Conservation (phyloP, 2,888 invertebrate genomes). For the Priocnemis perturbator region DNA sequence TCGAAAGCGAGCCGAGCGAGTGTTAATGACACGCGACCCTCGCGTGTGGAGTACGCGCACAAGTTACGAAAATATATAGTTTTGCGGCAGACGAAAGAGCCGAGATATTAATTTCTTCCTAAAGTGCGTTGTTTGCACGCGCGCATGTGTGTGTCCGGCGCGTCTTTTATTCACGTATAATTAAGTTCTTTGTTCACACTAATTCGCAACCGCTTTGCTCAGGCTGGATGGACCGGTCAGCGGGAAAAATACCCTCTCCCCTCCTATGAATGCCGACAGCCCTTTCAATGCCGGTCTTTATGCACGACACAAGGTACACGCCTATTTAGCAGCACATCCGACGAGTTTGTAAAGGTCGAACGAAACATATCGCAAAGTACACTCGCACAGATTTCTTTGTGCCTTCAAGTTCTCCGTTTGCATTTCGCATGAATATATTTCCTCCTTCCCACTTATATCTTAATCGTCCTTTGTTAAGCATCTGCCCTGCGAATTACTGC, state of each 20-base stretch:
- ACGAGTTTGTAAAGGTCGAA: conserved; percentile 23
- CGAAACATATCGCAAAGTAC: conserved; percentile 24
- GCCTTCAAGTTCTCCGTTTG: conserved; percentile 1
- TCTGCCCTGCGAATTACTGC: conserved; percentile 37
- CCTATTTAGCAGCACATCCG: conserved; percentile 47
- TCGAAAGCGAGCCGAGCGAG: too few relatives aligned
- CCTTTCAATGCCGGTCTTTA: conserved; percentile 49
- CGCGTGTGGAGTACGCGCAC: too few relatives aligned
- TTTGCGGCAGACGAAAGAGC: neutral
- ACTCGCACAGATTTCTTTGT: conserved; percentile 19
- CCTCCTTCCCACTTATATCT: neutral
- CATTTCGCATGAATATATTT: conserved; percentile 9
- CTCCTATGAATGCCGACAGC: conserved; percentile 37
- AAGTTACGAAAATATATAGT: neutral
- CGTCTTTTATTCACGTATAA: conserved; percentile 36
- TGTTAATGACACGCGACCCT: too few relatives aligned
- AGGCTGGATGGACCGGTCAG: conserved; percentile 40
- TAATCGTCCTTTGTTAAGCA: neutral
- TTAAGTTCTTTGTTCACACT: conserved; percentile 52
- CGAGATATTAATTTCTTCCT: neutral
- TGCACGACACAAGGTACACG: conserved; percentile 42
- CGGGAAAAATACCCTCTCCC: conserved; percentile 50
- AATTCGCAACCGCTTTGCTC: conserved; percentile 56
- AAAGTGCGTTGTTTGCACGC: too few relatives aligned
- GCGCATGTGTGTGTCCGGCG: too few relatives aligned